These are phyloP conservation scores for Micronisus gabar DNA, from an alignment of 2,113 vertebrate species.

Conservation along the genomic window DNA sequence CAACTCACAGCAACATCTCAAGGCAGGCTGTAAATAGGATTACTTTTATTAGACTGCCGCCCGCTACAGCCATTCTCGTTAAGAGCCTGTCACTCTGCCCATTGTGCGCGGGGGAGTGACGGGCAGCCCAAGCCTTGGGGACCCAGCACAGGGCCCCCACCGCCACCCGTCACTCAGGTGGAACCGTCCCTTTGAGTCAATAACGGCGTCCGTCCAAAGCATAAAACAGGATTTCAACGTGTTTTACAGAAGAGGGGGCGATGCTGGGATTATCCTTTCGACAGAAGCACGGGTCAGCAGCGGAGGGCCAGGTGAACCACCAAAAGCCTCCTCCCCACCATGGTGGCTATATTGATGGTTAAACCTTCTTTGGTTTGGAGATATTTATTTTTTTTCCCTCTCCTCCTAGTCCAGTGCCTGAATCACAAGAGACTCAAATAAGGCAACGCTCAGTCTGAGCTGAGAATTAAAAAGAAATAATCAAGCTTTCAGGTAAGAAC, in stretches of 20 bases:
- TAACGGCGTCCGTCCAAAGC: not conserved
- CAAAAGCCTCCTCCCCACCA: fast-evolving
- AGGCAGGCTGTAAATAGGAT: conserved; percentile 28
- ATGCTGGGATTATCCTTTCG: not conserved
- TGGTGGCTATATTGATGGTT: not conserved
- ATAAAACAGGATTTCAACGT: not conserved
- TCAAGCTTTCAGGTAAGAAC: not conserved
- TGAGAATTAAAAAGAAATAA: not conserved
- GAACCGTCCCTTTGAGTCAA: fast-evolving
- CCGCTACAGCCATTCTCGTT: not conserved
- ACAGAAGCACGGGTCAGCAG: fast-evolving
- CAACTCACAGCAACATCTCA: conserved; percentile 6
- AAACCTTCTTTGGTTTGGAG: not conserved
- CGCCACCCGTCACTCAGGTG: not conserved
- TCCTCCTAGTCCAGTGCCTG: not conserved
- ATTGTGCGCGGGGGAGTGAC: not conserved
- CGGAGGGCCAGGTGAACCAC: not conserved
- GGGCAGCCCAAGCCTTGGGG: not conserved
- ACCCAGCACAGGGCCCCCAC: not conserved
- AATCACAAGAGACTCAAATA: not conserved
- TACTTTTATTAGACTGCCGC: conserved; percentile 20
- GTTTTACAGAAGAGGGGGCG: not conserved
- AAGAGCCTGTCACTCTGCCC: not conserved
- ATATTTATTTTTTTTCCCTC: fast-evolving
- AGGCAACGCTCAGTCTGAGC: fast-evolving